phyloP scores from a whole-genome alignment of 2,888 invertebrate species.

The Limenitis camilla region DNA sequence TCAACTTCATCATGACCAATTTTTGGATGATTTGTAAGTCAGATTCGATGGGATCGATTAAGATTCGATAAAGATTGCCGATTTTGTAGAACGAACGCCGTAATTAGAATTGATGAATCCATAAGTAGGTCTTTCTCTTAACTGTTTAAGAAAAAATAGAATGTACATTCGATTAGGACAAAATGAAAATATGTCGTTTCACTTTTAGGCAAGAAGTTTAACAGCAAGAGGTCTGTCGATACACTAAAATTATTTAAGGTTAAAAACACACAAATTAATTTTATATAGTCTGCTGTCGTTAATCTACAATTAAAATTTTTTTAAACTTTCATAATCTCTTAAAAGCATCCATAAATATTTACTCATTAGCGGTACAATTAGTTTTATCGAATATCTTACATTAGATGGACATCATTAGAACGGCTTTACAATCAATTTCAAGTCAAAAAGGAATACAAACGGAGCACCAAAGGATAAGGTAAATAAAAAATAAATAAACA shows the following conservation, averaged over 20 bases:
- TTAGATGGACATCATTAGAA: conserved; percentile 64
- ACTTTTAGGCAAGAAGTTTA: no score
- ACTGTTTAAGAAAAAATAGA: not conserved
- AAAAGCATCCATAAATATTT: conserved; percentile 13
- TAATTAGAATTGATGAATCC: conserved; percentile 1
- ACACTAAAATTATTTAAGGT: no score
- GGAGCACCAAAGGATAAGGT: conserved; percentile 63
- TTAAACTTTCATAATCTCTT: conserved; percentile 1
- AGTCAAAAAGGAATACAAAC: conserved; percentile 56
- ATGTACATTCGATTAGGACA: no score
- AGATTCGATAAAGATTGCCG: conserved; percentile 26
- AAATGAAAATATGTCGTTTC: no score
- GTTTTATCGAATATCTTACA: conserved; percentile 61
- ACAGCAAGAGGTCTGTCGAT: no score
- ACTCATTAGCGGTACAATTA: conserved; percentile 58
- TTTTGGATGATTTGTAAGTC: conserved; percentile 60
- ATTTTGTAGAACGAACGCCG: not conserved
- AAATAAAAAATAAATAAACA: conserved; percentile 72
- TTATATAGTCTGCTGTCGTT: no score
- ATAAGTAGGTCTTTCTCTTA: not conserved
- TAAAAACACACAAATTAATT: no score
- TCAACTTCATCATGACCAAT: conserved; percentile 45
- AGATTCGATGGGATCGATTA: conserved; percentile 45
- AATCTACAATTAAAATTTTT: no score
- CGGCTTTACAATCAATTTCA: conserved; percentile 70